Percentiles rank a stretch among this genome's conserved stretches.
phyloP scores from a whole-genome alignment of 2,888 invertebrate genomes.

The Cephalotes varians region DNA sequence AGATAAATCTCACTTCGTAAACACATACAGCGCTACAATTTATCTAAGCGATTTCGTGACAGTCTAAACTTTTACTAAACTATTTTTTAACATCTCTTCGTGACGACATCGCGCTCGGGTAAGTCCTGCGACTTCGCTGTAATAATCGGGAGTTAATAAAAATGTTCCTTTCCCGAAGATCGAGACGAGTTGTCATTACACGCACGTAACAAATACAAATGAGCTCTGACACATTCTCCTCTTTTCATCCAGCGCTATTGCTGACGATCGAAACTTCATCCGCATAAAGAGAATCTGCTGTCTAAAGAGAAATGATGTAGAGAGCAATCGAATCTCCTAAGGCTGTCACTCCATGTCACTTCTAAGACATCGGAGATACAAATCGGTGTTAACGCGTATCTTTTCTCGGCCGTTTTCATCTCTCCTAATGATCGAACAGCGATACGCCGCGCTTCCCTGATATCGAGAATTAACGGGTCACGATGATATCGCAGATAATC shows the following conservation, averaged over 20 bases:
- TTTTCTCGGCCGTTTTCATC: slow-evolving; percentile 3
- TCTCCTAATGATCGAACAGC: background rate
- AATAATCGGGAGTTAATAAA: background rate
- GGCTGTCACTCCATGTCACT: slow-evolving; percentile 32
- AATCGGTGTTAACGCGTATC: slow-evolving; percentile 18
- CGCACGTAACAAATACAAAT: slow-evolving; percentile 7
- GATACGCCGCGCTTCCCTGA: background rate
- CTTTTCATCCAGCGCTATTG: slow-evolving; percentile 8
- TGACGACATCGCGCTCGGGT: background rate
- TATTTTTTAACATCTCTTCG: background rate
- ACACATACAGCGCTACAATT: background rate
- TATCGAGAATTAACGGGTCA: slow-evolving; percentile 29
- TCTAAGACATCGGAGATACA: background rate
- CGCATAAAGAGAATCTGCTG: slow-evolving; percentile 4
- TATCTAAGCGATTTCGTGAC: background rate
- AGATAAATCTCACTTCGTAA: slow-evolving; percentile 7
- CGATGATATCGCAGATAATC: slow-evolving; percentile 26
- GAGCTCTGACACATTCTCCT: background rate
- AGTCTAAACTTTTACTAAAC: background rate
- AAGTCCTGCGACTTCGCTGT: background rate
- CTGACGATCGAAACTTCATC: slow-evolving; percentile 1
- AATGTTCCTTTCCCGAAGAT: background rate
- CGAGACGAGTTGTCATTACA: background rate
- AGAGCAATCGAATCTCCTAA: slow-evolving; percentile 9
- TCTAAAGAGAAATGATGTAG: background rate